Conservation (phyloP, 2,797 vertebrate species). For the Aythya fuligula region DNA sequence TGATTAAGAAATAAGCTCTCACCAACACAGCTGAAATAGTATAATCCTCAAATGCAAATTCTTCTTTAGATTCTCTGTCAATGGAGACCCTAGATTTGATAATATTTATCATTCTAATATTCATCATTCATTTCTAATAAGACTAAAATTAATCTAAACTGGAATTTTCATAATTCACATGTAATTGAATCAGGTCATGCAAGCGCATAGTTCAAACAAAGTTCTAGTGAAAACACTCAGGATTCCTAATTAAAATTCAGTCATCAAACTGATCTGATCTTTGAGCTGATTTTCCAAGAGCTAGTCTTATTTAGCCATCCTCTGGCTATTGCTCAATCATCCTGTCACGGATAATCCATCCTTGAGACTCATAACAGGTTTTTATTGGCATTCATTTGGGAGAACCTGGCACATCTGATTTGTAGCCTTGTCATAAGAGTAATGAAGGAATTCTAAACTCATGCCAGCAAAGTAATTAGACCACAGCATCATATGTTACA, state of each 20-base stretch:
- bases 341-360: slow-evolving; percentile 5
- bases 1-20: neutral
- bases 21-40: neutral
- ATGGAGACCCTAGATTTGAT: neutral
- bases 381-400: neutral
- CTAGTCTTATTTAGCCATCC: neutral
- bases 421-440: neutral
- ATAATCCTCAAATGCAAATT: neutral
- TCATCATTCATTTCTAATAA: neutral
- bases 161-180: neutral
- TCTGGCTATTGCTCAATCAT: slow-evolving; percentile 19
- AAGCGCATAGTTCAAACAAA: neutral
- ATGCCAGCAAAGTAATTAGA: neutral
- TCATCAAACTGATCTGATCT: neutral
- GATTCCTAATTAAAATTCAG: neutral
- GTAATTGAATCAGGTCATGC: neutral
- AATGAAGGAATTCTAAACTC: neutral
- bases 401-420: neutral
- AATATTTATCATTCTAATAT: neutral
- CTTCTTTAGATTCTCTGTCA: neutral
- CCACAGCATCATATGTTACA: neutral
- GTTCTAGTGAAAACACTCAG: neutral
- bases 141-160: neutral
- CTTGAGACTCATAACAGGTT: neutral
- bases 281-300: neutral